Base-by-base conservation (phyloP, 1,140 invertebrate genomes). In the Drosophila serrata region DNA sequence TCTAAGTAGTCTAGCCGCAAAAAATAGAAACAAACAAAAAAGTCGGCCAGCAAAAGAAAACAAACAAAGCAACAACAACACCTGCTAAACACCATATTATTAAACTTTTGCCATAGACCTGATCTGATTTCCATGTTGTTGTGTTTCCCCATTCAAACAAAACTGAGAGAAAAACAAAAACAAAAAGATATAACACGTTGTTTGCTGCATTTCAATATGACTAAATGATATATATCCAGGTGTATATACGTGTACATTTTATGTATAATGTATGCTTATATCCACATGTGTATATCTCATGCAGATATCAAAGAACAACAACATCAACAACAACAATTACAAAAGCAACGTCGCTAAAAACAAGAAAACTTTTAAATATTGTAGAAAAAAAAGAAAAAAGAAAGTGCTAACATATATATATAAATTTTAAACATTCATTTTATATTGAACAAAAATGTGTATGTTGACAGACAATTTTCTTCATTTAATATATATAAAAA, bases 121-220 rank as follows among this genome's bases (percentile, higher is more conserved):
- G 70, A 69, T 63, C 60, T 82, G 42, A 84, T 43, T 88, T 73
- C 22, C 40, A 72, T 53, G 85, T 90, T 90, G 85, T 90, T 88
- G 77, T 79, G 81, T 80, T 68, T 81, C 72, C 72, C 75, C 64
- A 70, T 59, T 60, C 61, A 61, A 79, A 68, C 61, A 68, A 88
- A 84, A 81, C 82, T 82, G 72, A 91, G 81, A 88, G 84, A 90
- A 92, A 91, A 92, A 90, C 81, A 91, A 90, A 87, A 86, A 86
- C 80, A 92, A 86, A 56, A 79, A 81, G 68, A 74, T 65, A 27
- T 29, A 15, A 37, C 22, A 37, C 51, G 51, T 53, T 53, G 51
- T 91, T 81, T 78, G 80, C 65, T 84, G 81, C 77, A 78, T 75
- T 82, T 88, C 51, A 61, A 85, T 51, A 27, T 46, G 22, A 37